Percentiles rank a stretch among this genome's conserved stretches.
These are phyloP conservation scores for Ips typographus DNA, from an alignment of 1,140 invertebrate genomes.

Conservation along the genomic window DNA sequence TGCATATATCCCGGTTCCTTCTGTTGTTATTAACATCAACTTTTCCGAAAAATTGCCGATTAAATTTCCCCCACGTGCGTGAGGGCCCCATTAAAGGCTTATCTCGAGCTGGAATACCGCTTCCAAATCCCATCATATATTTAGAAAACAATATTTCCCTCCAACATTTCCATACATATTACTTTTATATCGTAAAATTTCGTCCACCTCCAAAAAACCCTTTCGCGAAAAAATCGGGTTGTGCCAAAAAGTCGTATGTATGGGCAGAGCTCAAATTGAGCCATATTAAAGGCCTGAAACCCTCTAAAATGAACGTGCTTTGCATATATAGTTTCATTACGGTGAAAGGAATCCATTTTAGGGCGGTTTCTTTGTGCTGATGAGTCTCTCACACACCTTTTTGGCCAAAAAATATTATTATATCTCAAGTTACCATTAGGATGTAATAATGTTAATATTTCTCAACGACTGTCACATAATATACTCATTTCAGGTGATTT, in stretches of 20 bases:
- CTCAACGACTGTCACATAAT: too few species aligned
- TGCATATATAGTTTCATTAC: neutral
- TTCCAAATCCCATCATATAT: neutral
- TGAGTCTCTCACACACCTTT: too few species aligned
- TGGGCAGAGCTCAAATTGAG: too few species aligned
- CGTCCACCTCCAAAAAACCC: neutral
- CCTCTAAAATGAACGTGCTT: neutral
- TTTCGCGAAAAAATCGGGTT: neutral
- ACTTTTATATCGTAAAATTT: slow-evolving; percentile 1
- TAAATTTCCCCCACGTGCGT: slow-evolving; percentile 1
- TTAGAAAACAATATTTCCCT: slow-evolving; percentile 2
- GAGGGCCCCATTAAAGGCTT: neutral
- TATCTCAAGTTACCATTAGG: too few species aligned
- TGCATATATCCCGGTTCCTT: neutral
- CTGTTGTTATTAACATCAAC: neutral
- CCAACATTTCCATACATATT: neutral
- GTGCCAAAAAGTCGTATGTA: too few species aligned
- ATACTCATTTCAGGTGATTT: too few species aligned
- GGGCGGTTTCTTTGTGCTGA: too few species aligned
- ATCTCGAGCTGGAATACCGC: neutral
- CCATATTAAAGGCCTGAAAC: too few species aligned
- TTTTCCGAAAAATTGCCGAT: neutral
- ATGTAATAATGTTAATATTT: too few species aligned
- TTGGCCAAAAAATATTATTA: too few species aligned
- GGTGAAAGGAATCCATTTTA: too few species aligned